A percentile compares a stretch with the other conserved stretches of the same genome.
Evolutionary conservation across 2,113 vertebrate species (phyloP).

Genomic region (Chamaetylas fuelleborni): DNA sequence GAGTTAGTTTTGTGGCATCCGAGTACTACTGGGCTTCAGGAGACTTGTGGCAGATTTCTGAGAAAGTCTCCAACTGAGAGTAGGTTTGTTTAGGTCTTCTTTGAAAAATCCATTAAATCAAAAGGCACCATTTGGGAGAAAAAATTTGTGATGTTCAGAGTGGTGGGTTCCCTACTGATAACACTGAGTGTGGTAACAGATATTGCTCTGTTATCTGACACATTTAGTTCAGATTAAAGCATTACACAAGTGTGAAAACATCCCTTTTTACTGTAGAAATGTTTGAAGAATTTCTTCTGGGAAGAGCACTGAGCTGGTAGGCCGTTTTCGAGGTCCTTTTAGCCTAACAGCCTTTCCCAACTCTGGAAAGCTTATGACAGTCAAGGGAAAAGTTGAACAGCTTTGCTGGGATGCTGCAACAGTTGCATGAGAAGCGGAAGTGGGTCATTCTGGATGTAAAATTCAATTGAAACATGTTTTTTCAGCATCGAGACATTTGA

Average conservation of each 20-base stretch:
- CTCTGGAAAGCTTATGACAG: neutral
- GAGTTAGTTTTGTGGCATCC: neutral
- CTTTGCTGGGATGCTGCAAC: neutral
- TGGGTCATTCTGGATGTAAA: constrained; percentile 12
- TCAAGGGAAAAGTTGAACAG: neutral
- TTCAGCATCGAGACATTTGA: constrained; percentile 33
- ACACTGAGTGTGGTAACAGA: neutral
- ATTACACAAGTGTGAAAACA: neutral
- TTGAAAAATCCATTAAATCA: neutral
- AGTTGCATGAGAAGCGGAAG: constrained; percentile 3
- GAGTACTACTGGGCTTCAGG: neutral
- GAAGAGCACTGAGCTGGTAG: neutral
- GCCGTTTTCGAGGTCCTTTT: neutral
- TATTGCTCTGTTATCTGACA: neutral
- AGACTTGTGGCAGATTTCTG: neutral
- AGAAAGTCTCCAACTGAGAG: neutral
- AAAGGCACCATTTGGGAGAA: neutral
- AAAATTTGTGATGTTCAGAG: neutral
- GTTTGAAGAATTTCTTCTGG: neutral
- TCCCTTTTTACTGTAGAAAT: neutral
- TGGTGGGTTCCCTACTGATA: neutral
- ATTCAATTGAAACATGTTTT: constrained; percentile 44
- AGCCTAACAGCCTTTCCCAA: neutral
- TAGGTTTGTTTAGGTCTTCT: neutral
- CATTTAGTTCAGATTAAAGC: neutral